A percentile compares a stretch with the other conserved stretches of the same genome.
Evolutionary conservation across 1,140 invertebrate species (phyloP).

Genomic region (Forficula auricularia): DNA sequence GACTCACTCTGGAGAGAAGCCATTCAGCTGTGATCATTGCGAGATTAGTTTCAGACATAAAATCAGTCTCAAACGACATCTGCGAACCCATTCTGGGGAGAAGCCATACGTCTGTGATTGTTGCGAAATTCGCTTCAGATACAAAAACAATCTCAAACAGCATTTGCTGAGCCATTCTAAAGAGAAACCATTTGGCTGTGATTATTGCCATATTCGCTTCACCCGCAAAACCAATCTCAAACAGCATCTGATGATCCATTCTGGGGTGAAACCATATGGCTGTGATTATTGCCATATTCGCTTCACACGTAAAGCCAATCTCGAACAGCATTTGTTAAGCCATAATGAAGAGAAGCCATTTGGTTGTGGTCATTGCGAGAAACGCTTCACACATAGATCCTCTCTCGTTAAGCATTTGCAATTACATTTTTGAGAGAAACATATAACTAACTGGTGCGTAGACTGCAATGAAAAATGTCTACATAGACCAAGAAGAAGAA

Average conservation of each 20-base stretch:
- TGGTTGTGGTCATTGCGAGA: conserved; percentile 1
- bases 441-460: too few species aligned
- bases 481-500: too few species aligned
- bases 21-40: too few species aligned
- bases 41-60: too few species aligned
- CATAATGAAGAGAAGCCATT: conserved; percentile 24
- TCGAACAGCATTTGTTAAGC: conserved; percentile 29
- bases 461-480: too few species aligned
- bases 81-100: neutral
- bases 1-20: too few species aligned
- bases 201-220: conserved; percentile 38
- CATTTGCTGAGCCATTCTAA: conserved; percentile 24
- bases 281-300: conserved; percentile 3
- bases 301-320: conserved; percentile 23
- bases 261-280: conserved; percentile 8
- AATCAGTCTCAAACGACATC: neutral
- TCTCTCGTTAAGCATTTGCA: neutral
- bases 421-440: neutral
- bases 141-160: conserved; percentile 17
- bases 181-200: conserved; percentile 23
- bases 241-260: conserved; percentile 24
- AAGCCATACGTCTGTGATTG: neutral
- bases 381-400: neutral
- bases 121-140: conserved; percentile 13
- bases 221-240: conserved; percentile 19